Evolutionary conservation across 2,113 vertebrate genomes (phyloP).

Genomic region (Buteo buteo): DNA sequence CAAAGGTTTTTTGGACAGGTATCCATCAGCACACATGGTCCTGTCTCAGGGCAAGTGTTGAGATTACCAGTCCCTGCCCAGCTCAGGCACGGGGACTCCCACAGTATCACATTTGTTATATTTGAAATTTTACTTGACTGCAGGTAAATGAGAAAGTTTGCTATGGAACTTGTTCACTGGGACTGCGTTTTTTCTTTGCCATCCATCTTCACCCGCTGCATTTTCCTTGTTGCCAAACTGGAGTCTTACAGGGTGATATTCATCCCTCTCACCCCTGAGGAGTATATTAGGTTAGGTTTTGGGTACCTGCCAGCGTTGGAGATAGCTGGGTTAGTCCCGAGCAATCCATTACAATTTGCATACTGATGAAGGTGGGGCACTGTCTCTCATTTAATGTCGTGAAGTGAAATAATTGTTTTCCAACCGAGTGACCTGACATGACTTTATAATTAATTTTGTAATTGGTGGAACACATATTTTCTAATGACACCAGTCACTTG

Average conservation of each 20-base stretch:
- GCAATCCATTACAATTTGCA: slow-evolving; percentile 21
- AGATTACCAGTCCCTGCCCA: not conserved
- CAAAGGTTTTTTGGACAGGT: not conserved
- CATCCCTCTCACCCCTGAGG: not conserved
- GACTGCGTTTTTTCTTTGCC: not conserved
- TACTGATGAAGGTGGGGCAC: not conserved
- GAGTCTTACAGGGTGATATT: not conserved
- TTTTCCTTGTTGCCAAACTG: not conserved
- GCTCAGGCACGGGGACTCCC: fast-evolving
- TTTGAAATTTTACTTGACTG: not conserved
- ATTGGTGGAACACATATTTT: not conserved
- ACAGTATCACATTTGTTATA: not conserved
- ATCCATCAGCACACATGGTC: not conserved
- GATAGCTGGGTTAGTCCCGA: not conserved
- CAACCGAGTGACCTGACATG: slow-evolving; percentile 4
- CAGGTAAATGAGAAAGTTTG: not conserved
- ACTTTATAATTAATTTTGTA: slow-evolving; percentile 48
- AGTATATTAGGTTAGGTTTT: not conserved
- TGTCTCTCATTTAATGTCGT: not conserved
- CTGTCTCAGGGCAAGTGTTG: not conserved
- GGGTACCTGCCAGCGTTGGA: slow-evolving; percentile 25
- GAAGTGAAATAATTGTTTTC: slow-evolving; percentile 57
- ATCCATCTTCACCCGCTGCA: not conserved
- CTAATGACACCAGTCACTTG: not conserved
- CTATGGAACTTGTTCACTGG: not conserved